Evolutionary conservation across 2,113 vertebrate species (phyloP).

Genomic region (Oreotragus oreotragus): DNA sequence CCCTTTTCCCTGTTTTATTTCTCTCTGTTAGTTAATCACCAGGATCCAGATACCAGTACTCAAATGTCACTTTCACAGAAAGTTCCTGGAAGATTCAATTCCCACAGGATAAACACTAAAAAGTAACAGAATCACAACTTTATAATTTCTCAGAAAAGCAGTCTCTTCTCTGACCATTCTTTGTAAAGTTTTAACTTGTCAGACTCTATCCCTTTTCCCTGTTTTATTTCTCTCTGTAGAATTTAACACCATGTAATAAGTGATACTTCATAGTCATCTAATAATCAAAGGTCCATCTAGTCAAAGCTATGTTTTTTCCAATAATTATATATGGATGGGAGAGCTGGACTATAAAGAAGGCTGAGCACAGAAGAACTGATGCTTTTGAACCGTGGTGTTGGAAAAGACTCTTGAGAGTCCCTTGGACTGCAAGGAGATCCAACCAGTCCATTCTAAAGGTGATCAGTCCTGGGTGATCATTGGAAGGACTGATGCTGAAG

Average conservation of each 20-base stretch:
- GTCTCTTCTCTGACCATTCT: not conserved
- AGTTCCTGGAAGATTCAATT: not conserved
- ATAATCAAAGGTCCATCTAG: not conserved
- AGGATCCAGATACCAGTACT: not conserved
- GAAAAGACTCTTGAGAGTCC: not conserved
- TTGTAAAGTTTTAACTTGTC: not conserved
- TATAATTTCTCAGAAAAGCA: not conserved
- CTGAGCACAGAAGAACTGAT: not conserved
- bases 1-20: not conserved
- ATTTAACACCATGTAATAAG: not conserved
- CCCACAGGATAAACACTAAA: not conserved
- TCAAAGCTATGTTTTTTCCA: not conserved
- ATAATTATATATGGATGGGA: not conserved
- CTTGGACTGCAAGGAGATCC: not conserved
- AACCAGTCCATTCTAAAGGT: not conserved
- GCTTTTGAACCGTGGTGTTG: not conserved
- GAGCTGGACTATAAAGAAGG: not conserved
- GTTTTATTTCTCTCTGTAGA: not conserved
- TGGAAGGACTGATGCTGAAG: not conserved
- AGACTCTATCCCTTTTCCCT: not conserved
- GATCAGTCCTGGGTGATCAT: not conserved
- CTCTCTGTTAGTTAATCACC: not conserved
- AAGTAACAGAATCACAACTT: not conserved
- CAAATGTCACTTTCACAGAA: not conserved
- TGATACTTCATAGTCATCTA: not conserved